phyloP scores from a whole-genome alignment of 2,797 vertebrate species.

The Bothrops alternatus region DNA sequence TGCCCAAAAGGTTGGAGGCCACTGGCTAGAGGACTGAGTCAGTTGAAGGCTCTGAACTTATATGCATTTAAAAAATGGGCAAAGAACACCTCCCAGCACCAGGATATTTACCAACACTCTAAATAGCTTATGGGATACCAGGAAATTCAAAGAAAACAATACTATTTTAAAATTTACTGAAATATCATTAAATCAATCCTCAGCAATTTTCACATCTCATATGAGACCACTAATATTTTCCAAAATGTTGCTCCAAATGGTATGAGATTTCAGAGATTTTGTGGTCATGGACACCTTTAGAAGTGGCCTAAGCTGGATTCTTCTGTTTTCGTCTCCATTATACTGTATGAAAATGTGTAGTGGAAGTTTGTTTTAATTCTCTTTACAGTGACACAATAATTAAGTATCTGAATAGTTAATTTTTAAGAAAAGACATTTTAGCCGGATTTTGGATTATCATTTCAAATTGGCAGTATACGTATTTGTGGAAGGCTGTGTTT shows the following conservation, averaged over 20 bases:
- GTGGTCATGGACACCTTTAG: background rate
- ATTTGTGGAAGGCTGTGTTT: background rate
- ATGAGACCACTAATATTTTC: background rate
- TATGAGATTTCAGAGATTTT: background rate
- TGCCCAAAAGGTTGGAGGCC: no score
- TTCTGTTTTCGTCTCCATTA: background rate
- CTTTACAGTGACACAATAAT: background rate
- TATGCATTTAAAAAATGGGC: background rate
- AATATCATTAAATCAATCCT: background rate
- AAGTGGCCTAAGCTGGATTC: background rate
- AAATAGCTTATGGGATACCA: background rate
- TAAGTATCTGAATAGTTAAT: background rate
- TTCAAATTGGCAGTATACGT: background rate
- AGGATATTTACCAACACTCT: background rate
- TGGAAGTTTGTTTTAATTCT: background rate
- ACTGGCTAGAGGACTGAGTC: background rate
- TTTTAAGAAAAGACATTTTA: background rate
- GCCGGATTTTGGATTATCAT: background rate
- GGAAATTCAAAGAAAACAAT: background rate
- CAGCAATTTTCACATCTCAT: background rate
- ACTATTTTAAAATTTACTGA: background rate
- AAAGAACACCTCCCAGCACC: background rate
- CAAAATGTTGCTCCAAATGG: background rate
- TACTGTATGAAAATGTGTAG: background rate
- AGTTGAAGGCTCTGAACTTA: background rate